Base-by-base conservation (phyloP, 2,113 vertebrate species). In the Sinocyclocheilus anophthalmus region DNA sequence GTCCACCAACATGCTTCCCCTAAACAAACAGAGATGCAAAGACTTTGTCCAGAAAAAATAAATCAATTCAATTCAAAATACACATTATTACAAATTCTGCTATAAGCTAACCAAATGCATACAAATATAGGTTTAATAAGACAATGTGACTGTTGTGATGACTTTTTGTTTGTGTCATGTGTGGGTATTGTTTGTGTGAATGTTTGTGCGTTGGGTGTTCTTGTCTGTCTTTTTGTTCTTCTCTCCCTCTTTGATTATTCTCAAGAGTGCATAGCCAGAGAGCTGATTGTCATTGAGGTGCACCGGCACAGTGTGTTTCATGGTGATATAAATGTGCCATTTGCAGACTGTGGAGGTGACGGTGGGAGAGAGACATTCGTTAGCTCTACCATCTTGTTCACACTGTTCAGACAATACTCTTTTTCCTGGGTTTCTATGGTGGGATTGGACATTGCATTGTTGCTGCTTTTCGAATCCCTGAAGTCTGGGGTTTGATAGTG, bases 1-100 rank as follows among this genome's bases (percentile, higher is more conserved):
- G 96, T 98, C 97, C 97, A 98, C 97, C 97, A 98, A 81, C 97
- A 98, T 0, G 97, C 96, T 91, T 98, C 97, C 22, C 97, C 97
- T 98, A 55, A 5, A 63, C 33, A 73, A 24, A 80, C 55, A 69
- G 48, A 84, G 37, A 67, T 37, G 24, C 10, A 59, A 14, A 30
- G 0, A 50, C 53, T 76, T n/a, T 50, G 13, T 50, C 48, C 13
- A 50, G 48, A 14, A 50, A 50, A 50, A 50, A 50, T 0, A 14
- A 50, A 50, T 11, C 12, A 50, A 50, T 14, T 48, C 45, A 48
- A 48, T 48, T 50, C 48, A 14, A 50, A 50, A 50, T 14, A 50
- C 12, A 50, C 14, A 39, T 5, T 72, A 7, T 30, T 33, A 39
- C 4, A 76, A 6, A 75, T 48, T 12, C 67, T 70, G 67, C 33